Evolutionary conservation across 2,113 vertebrate genomes (phyloP), one percentile per base, ranked within the genome.

Genomic region (Nyctereutes procyonoides): DNA sequence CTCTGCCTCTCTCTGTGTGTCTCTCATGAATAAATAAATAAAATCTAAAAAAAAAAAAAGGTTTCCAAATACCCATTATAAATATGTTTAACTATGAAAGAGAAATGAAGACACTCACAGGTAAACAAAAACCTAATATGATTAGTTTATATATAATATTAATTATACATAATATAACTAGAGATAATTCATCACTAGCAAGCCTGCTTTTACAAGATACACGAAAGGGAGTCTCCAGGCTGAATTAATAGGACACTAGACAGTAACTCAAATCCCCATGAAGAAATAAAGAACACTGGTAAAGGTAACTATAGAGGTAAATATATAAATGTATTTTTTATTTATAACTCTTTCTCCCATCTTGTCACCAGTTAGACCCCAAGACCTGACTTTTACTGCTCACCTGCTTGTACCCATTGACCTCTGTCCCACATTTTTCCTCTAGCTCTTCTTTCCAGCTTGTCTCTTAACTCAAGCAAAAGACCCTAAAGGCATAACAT

Each of bases 31-130:
- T 43, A 43, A 43, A 43, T 43, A 43, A 6, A 43, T 43, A 43
- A 43, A 43, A 43, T 43, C 43, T 43, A 43, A 43, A 43, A 43
- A 43, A 69, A 96, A 94, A 69, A 96, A 94, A 86, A 48, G 4
- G 60, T 43, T 85, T 65, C 55, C 71, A 86, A 96, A 90, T 48
- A 56, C 8, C 20, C 55, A 80, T 55, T 62, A 90, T 56, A 92
- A 81, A 90, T 81, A 73, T 82, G 51, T 73, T 48, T n/a, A 63
- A 65, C 56, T 79, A 71, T 55, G 51, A 89, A 84, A 63, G 74
- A 43, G 67, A 84, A 89, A 96, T 71, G 53, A 96, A 77, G 60
- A 85, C 15, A 84, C 86, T 80, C 63, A 80, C 17, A 80, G 43
- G 24, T 26, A 89, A 93, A 86, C 55, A 94, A 94, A 93, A 65